These are phyloP conservation scores for Stenotaenia linearis DNA, from an alignment of 2,888 invertebrate species.

Conservation along the genomic window DNA sequence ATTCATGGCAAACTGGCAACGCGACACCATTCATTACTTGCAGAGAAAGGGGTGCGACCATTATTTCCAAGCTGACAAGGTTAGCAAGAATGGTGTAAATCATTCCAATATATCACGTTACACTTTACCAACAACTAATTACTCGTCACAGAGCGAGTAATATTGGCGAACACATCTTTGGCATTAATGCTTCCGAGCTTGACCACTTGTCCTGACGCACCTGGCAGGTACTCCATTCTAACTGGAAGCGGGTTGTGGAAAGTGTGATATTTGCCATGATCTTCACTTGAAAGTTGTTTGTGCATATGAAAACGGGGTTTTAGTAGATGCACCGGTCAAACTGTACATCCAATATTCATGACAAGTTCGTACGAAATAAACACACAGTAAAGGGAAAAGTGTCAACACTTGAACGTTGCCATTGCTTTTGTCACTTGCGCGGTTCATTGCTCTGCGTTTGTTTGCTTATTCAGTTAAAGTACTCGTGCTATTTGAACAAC, in stretches of 20 bases:
- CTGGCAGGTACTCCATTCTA: neutral
- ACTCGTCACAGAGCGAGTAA: neutral
- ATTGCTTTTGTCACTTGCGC: constrained; percentile 24
- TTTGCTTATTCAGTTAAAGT: constrained; percentile 10
- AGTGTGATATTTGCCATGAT: constrained; percentile 2
- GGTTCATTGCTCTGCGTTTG: constrained; percentile 23
- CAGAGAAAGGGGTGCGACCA: constrained; percentile 10
- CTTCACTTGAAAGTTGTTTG: constrained; percentile 8
- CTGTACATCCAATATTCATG: constrained; percentile 3
- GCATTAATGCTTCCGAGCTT: neutral
- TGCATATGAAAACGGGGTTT: neutral
- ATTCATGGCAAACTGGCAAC: constrained; percentile 19
- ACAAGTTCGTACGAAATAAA: constrained; percentile 1
- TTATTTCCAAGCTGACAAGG: constrained; percentile 13
- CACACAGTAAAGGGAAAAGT: neutral
- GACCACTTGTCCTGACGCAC: neutral
- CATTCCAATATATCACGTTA: neutral
- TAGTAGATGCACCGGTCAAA: constrained; percentile 17
- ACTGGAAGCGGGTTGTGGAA: neutral
- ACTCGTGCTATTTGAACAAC: constrained; percentile 16
- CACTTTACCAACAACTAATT: constrained; percentile 3
- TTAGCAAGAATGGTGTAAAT: neutral
- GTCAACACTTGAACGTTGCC: constrained; percentile 20
- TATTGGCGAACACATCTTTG: neutral
- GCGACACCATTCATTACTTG: constrained; percentile 17